Base-by-base conservation (phyloP, 2,888 invertebrate genomes). In the Escarpia spicata region DNA sequence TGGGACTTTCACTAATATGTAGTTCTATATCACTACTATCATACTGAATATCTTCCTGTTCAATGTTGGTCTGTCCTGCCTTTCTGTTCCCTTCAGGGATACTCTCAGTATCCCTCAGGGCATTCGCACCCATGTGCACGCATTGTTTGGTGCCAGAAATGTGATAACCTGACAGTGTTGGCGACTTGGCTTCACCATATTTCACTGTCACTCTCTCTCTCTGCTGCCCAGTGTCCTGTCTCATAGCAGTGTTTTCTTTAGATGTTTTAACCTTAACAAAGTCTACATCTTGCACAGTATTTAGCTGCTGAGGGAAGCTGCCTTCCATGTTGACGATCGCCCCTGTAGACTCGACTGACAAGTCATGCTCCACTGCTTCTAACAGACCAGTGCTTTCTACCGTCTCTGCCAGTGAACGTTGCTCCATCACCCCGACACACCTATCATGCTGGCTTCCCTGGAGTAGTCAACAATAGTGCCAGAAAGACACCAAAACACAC, bases 351-450 rank as follows among this genome's bases (percentile, higher is more conserved):
- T 75, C 75, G 19, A 75, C 19, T 6, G 75, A 75, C 75, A 75
- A 75, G 26, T 75, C 75, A 26, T 75, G 75, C 75, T 75, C 75
- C 75, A 75, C 75, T 75, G 75, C 75, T n/a, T 75, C 75, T n/a
- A 75, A 75, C 75, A 75, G 75, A 75, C 75, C 75, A 75, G 75
- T 75, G 75, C 75, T 75, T 26, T 75, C 75, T 75, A 75, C 75
- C n/a, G 75, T 26, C 75, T 75, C 75, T 26, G 26, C 26, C 75
- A 75, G n/a, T 15, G 75, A 75, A 19, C 4, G 75, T 75, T 75
- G 19, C 75, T 75, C 75, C 75, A 26, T 75, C 75, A 26, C 75
- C 26, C 75, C 19, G 19, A 75, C 75, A 75, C 26, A 26, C 75
- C 75, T 19, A 60, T 19, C 60, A 19, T 60, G 60, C 60, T 60